Conservation (phyloP, 2,113 vertebrate species). For the Rousettus leschenaultii region DNA sequence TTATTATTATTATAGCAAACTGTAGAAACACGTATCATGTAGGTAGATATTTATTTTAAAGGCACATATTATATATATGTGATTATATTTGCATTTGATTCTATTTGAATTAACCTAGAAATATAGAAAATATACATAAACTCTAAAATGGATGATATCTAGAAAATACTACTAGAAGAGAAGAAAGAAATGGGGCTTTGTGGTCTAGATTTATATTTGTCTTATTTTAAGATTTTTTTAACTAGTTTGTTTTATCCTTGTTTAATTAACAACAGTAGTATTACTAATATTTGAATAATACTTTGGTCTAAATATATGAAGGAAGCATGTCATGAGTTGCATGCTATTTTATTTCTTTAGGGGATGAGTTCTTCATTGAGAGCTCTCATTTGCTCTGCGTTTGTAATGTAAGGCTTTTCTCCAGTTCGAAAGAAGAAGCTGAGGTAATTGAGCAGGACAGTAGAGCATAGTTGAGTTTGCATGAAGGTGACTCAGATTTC, state of each 20-base stretch:
- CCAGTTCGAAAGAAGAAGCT: neutral
- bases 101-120: neutral
- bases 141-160: neutral
- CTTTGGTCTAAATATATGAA: neutral
- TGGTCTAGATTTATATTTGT: neutral
- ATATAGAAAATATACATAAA: neutral
- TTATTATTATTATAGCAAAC: neutral
- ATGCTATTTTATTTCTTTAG: neutral
- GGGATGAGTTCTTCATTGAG: constrained; percentile 24
- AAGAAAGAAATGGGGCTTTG: neutral
- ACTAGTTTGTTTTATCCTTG: neutral
- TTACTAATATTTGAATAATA: neutral
- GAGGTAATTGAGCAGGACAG: constrained; percentile 64
- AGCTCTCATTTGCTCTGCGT: neutral
- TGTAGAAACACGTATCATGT: neutral
- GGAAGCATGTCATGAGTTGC: neutral
- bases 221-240: neutral
- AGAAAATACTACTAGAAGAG: neutral
- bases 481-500: constrained; percentile 82
- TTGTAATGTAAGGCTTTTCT: neutral
- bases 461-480: constrained; percentile 56
- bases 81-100: neutral
- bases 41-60: neutral
- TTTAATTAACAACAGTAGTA: neutral
- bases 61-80: neutral